Evolutionary conservation across 2,797 vertebrate species (phyloP).

Genomic region (Thalassophryne amazonica): DNA sequence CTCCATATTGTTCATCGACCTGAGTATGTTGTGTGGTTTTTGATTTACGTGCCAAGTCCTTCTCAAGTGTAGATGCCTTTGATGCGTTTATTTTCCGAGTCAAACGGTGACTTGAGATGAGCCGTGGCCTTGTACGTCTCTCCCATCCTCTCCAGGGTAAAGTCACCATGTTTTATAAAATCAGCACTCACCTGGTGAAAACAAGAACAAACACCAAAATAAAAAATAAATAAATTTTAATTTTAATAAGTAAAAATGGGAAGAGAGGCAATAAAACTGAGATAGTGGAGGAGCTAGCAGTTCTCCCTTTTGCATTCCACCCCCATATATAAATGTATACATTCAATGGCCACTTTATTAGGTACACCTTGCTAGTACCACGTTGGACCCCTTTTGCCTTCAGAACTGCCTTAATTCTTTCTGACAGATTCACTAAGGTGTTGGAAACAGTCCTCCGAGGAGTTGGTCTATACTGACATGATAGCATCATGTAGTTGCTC

Average conservation of each 20-base stretch:
- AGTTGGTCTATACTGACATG: no score
- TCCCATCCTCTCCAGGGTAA: constrained; percentile 92
- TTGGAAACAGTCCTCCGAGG: no score
- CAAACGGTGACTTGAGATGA: constrained; percentile 91
- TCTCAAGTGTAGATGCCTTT: constrained; percentile 85
- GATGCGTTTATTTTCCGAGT: constrained; percentile 89
- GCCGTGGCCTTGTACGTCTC: constrained; percentile 82
- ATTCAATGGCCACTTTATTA: no score
- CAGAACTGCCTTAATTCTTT: no score
- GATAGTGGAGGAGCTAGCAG: no score
- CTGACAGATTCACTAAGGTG: no score
- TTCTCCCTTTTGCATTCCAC: no score
- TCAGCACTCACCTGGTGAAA: constrained; percentile 83
- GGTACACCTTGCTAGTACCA: no score
- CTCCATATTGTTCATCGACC: background rate
- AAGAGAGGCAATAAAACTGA: no score
- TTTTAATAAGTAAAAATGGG: background rate
- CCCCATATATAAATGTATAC: no score
- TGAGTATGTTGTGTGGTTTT: background rate
- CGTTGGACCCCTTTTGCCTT: no score
- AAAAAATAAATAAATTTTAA: background rate
- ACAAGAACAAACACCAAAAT: background rate
- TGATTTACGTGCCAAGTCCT: constrained; percentile 3
- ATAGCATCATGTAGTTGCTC: no score
- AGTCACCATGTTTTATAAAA: constrained; percentile 86